Percentiles rank a stretch among this genome's conserved stretches.
phyloP scores from a whole-genome alignment of 2,888 invertebrate species.

The Oscheius sp. region DNA sequence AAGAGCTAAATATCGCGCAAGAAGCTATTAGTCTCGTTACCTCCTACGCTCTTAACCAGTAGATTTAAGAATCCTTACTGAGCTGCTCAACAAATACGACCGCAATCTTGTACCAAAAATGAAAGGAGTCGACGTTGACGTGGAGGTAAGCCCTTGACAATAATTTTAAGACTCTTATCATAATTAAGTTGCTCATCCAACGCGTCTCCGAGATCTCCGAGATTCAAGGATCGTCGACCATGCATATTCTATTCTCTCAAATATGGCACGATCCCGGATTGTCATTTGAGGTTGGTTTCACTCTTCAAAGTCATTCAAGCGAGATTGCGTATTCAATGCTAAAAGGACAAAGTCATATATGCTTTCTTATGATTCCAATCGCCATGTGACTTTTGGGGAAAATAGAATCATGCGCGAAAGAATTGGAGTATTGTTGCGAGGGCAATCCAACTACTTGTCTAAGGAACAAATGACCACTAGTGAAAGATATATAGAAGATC shows the following conservation, averaged over 20 bases:
- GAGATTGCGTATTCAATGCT: not conserved
- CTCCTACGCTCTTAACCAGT: not conserved
- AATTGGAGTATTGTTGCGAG: too few relatives aligned
- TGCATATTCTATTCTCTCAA: slow-evolving; percentile 69
- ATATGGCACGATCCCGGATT: slow-evolving; percentile 70
- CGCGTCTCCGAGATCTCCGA: slow-evolving; percentile 58
- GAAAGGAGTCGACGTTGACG: slow-evolving; percentile 69
- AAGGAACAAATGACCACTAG: too few relatives aligned
- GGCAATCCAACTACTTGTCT: too few relatives aligned
- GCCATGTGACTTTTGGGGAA: not conserved
- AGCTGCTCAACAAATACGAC: slow-evolving; percentile 65
- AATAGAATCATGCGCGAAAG: not conserved
- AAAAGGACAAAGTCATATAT: too few relatives aligned
- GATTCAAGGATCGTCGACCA: slow-evolving; percentile 59
- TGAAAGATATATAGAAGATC: too few relatives aligned
- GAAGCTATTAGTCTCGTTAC: slow-evolving; percentile 18
- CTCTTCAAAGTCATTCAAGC: not conserved
- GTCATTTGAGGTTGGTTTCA: slow-evolving; percentile 59
- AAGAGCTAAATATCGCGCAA: slow-evolving; percentile 12
- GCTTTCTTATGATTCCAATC: too few relatives aligned
- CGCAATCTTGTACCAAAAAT: slow-evolving; percentile 67
- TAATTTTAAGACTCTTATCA: not conserved
- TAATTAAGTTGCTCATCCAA: slow-evolving; percentile 54
- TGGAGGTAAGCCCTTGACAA: slow-evolving; percentile 46
- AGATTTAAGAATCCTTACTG: slow-evolving; percentile 60